Base-by-base conservation (phyloP, 2,888 invertebrate genomes). In the Polymixis lichenea region DNA sequence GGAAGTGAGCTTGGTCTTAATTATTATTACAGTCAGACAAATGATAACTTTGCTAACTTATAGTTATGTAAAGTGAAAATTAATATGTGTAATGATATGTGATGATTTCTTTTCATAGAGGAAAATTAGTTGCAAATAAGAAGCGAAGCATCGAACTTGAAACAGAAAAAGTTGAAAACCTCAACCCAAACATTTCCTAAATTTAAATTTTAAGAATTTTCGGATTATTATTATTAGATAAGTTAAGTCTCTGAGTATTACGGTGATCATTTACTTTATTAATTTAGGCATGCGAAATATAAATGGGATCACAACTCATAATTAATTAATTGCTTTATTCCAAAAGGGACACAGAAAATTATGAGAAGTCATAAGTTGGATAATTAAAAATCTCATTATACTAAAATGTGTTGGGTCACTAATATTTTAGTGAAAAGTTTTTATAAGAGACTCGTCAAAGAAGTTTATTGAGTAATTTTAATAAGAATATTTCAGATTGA, bases 381-480 rank as follows among this genome's bases (percentile, higher is more conserved):
- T 79, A 82, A 84, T 82, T 84, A 82, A 74, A 69, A 81, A 80
- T 83, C 65, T 83, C 80, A 78, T 80, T 77, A 82, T 60, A 75
- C 38, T 55, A 75, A 68, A 80, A 78, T 85, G 67, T 58, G 51
- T 64, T 28, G 22, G 55, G 49, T 81, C 56, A 72, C 56, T 58
- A 61, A 66, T 80, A 69, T 46, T 75, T 70, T 80, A 15, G 22
- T 73, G n/a, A 51, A 4, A 55, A n/a, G 32, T 58, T 53, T 64
- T 55, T 6, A n/a, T 75, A n/a, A 38, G 28, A 55, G 13, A 28
- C 38, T n/a, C 2, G 5, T 19, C 32, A 25, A 28, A 32, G 2
- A 58, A 51, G n/a, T 8, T n/a, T 6, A 58, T 53, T 77, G 38
- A 32, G 49, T 62, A 2, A 55, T 51, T 51, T 69, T 69, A 28